Conservation (phyloP, 2,113 vertebrate species). For the Corythornis madagascariensis region DNA sequence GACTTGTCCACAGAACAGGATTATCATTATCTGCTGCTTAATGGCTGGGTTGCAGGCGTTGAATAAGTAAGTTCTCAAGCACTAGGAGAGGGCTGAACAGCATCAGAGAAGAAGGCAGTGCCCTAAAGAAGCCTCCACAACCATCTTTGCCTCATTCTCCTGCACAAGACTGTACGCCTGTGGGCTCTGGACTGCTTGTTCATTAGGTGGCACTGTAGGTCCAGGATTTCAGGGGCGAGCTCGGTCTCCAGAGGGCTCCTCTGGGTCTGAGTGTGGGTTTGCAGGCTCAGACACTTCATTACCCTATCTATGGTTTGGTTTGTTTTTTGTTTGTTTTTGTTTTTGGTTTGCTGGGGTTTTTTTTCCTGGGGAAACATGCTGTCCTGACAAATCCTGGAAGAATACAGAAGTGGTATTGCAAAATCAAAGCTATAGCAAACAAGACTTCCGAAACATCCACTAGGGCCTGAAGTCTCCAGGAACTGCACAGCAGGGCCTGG, state of each 20-base stretch:
- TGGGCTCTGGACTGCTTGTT: background rate
- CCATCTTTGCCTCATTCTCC: background rate
- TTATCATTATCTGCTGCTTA: background rate
- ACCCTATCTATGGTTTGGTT: background rate
- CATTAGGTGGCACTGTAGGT: constrained; percentile 66
- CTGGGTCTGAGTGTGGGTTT: background rate
- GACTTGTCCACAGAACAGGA: background rate
- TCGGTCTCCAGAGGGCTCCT: background rate
- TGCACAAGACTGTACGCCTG: rapidly evolving
- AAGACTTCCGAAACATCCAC: background rate
- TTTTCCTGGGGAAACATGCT: background rate
- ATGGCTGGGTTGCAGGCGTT: background rate
- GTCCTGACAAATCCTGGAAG: background rate
- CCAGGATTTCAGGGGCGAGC: background rate
- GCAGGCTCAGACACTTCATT: background rate
- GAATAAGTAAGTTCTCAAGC: background rate
- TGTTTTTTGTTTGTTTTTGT: too few relatives aligned
- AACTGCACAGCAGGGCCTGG: background rate
- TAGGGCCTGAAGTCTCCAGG: rapidly evolving
- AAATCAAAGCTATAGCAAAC: background rate
- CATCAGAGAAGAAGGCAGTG: background rate
- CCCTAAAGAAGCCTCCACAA: background rate
- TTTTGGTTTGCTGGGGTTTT: background rate
- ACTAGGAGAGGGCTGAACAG: background rate
- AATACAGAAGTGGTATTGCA: background rate